phyloP scores from a whole-genome alignment of 2,113 vertebrate species.

The Mionectes macconnelli region DNA sequence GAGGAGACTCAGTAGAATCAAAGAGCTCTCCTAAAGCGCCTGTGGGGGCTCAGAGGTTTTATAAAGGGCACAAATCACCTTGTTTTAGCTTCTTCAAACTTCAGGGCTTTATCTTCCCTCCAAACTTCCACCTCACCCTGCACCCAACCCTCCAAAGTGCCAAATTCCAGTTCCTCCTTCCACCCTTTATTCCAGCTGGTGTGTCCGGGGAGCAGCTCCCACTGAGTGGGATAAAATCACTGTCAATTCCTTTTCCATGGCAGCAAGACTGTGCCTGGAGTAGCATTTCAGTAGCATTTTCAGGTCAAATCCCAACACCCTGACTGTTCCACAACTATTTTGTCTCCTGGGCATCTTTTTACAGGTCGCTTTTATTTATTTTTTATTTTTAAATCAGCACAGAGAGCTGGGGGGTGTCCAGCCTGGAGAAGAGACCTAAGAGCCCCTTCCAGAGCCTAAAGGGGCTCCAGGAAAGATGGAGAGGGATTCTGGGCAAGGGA shows the following conservation, averaged over 20 bases:
- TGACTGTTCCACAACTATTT: background rate
- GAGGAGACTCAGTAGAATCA: background rate
- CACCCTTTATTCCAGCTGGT: background rate
- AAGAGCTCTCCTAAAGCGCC: background rate
- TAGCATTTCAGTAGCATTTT: background rate
- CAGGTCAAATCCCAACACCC: background rate
- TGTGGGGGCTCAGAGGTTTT: background rate
- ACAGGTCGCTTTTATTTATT: too few relatives aligned
- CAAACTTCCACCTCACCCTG: background rate
- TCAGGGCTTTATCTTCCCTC: background rate
- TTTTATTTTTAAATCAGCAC: background rate
- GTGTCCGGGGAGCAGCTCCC: background rate
- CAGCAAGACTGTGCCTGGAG: background rate
- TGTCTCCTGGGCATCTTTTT: background rate
- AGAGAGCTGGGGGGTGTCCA: background rate
- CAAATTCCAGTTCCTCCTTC: background rate
- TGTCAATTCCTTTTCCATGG: background rate
- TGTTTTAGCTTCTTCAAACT: background rate
- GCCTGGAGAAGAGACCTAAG: background rate
- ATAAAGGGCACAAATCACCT: background rate
- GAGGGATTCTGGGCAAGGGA: rapidly evolving
- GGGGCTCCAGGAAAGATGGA: background rate
- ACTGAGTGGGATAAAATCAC: background rate
- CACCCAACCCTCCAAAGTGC: background rate
- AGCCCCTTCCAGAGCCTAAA: rapidly evolving